Evolutionary conservation across 2,113 vertebrate species (phyloP).

Genomic region (Choloepus hoffmanni): DNA sequence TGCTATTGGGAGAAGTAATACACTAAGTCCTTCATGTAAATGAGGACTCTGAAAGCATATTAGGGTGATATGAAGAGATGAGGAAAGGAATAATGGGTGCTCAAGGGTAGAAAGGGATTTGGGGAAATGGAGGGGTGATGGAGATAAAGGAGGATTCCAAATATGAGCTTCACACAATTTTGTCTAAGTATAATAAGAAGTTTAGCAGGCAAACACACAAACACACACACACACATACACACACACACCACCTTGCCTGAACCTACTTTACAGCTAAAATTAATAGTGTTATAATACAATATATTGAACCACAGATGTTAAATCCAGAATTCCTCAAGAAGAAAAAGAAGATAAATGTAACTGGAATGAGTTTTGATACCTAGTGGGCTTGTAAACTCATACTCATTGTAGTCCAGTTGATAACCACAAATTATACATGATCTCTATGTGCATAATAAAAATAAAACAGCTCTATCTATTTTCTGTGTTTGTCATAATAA

Average conservation of each 20-base stretch:
- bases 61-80: neutral
- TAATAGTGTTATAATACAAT: neutral
- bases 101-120: neutral
- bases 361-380: neutral
- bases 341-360: neutral
- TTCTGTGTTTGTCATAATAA: constrained; percentile 44
- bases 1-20: neutral
- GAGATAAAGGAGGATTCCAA: neutral
- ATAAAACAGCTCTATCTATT: constrained; percentile 47
- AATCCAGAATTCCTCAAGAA: neutral
- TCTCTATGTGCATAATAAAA: constrained; percentile 52
- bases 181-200: constrained; percentile 36
- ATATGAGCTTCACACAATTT: neutral
- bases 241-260: neutral
- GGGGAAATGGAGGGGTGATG: neutral
- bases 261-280: neutral
- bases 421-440: constrained; percentile 48
- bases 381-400: neutral
- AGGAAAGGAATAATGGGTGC: neutral
- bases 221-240: neutral
- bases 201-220: neutral
- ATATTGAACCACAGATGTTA: neutral
- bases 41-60: neutral
- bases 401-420: neutral
- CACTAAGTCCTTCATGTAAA: neutral